A percentile compares a stretch with the other conserved stretches of the same genome.
Evolutionary conservation across 35 echinoderm and acorn worm genomes (phyloP).

Genomic region (Antedon bifida): DNA sequence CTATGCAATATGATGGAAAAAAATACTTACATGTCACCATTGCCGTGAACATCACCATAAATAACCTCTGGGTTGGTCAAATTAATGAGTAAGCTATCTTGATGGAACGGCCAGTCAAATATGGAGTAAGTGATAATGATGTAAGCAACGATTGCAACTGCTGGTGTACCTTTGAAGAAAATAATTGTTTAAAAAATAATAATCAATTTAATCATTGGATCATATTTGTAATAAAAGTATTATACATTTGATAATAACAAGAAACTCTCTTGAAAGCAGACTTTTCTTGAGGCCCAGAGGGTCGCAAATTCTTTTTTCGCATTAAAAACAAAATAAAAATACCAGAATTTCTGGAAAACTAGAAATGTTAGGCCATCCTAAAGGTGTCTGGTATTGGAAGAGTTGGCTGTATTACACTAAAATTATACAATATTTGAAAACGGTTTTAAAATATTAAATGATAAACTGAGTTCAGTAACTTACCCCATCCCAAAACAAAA

Average conservation of each 20-base stretch:
- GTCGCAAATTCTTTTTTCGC: no score
- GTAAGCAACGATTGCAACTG: slow-evolving; percentile 58
- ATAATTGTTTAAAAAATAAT: not conserved
- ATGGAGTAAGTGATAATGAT: slow-evolving; percentile 61
- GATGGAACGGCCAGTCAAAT: slow-evolving; percentile 53
- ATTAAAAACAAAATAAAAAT: no score
- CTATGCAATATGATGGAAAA: not conserved
- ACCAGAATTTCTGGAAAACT: no score
- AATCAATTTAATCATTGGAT: not conserved
- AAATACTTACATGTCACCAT: slow-evolving; percentile 93
- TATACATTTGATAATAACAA: not conserved
- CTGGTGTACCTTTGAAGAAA: slow-evolving; percentile 47
- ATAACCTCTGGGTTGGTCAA: slow-evolving; percentile 14
- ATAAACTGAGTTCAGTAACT: slow-evolving; percentile 27
- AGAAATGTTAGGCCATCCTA: no score
- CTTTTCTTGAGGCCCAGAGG: no score
- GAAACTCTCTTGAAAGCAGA: no score
- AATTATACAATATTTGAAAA: no score
- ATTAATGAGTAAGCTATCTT: not conserved
- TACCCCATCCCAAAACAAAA: slow-evolving; percentile 82
- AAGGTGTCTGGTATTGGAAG: no score
- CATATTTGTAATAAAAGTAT: no score
- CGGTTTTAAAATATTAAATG: no score
- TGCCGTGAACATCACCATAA: slow-evolving; percentile 75
- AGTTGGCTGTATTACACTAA: no score